A percentile compares a stretch with the other conserved stretches of the same genome.
phyloP scores from a whole-genome alignment of 2,888 invertebrate genomes.

The Dolichomitus sp. region DNA sequence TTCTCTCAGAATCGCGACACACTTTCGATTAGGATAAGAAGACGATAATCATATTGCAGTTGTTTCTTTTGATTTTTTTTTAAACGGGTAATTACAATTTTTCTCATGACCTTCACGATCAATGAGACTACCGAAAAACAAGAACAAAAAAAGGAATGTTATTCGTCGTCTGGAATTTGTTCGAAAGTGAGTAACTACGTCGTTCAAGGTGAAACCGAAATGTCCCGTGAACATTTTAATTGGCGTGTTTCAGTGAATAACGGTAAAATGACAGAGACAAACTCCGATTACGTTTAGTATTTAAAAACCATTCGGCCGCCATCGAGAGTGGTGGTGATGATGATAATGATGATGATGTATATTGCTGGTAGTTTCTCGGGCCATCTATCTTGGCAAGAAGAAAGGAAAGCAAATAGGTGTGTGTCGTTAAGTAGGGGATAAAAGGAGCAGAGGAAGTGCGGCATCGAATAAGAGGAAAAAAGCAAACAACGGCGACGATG shows the following conservation, averaged over 20 bases:
- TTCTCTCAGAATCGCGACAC: neutral
- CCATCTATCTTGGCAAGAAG: constrained; percentile 34
- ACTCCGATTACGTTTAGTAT: constrained; percentile 4
- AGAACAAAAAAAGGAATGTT: neutral
- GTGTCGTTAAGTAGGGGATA: constrained; percentile 60
- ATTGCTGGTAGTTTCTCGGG: neutral
- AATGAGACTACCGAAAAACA: neutral
- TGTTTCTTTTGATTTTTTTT: no score
- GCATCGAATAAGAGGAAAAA: constrained; percentile 63
- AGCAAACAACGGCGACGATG: constrained; percentile 69
- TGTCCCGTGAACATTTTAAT: neutral
- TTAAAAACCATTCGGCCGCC: constrained; percentile 4
- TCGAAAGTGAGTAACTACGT: constrained; percentile 11
- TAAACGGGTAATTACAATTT: neutral
- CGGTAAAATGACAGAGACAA: neutral
- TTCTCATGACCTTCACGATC: neutral
- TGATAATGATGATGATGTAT: constrained; percentile 3
- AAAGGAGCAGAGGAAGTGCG: constrained; percentile 63
- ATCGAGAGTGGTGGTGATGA: constrained; percentile 11
- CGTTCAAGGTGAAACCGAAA: constrained; percentile 35
- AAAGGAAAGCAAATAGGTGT: constrained; percentile 75
- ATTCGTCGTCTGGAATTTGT: neutral
- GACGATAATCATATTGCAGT: neutral
- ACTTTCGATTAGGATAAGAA: neutral
- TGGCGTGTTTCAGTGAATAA: constrained; percentile 7